Conservation (phyloP, 2,797 vertebrate genomes). For the Macrochelys suwanniensis region DNA sequence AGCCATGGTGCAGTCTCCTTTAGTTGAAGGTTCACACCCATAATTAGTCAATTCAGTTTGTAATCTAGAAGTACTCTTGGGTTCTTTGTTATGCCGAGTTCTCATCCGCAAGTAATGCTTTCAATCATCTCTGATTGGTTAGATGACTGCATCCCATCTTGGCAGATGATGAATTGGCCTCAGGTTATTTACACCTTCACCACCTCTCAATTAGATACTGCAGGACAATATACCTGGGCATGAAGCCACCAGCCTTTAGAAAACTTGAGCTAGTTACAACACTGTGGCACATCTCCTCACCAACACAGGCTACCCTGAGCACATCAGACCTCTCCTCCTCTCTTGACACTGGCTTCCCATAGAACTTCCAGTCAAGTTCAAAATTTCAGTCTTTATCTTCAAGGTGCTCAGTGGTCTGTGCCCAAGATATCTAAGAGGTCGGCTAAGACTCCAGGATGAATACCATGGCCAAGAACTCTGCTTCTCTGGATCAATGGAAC, state of each 20-base stretch:
- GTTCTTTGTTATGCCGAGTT: neutral
- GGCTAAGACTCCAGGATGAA: neutral
- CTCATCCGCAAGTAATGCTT: neutral
- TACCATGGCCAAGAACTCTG: accelerated
- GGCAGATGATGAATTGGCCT: neutral
- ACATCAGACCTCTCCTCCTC: neutral
- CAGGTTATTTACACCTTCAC: neutral
- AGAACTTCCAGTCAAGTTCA: neutral
- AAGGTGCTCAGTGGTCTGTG: neutral
- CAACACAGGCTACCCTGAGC: neutral
- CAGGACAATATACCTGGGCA: neutral
- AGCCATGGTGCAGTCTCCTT: neutral
- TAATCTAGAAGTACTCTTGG: neutral
- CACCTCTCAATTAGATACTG: neutral
- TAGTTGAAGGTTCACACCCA: neutral
- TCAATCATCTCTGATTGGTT: no score
- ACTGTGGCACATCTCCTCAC: neutral
- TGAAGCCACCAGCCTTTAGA: neutral
- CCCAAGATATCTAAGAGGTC: neutral
- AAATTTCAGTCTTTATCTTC: neutral
- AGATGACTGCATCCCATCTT: neutral
- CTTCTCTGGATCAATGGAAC: neutral
- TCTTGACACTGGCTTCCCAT: neutral
- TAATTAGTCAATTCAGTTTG: neutral
- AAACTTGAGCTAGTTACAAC: neutral